Conservation (phyloP, 1,140 invertebrate species). For the Gryllus bimaculatus region DNA sequence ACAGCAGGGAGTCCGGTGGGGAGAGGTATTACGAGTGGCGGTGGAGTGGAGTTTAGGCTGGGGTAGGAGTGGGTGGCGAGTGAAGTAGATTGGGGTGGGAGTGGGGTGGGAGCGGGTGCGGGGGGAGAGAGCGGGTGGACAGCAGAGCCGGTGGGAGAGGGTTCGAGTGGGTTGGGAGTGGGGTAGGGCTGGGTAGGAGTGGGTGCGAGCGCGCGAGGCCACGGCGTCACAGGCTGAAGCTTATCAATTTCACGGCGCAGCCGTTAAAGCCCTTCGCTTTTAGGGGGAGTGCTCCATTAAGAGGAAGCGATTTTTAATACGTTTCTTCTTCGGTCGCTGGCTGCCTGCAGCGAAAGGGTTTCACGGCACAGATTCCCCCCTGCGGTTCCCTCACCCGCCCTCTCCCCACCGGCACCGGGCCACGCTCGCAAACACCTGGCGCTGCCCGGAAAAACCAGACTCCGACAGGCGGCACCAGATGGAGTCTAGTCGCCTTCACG, state of each 20-base stretch:
- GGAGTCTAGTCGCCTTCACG: too few species aligned
- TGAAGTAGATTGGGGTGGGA: too few species aligned
- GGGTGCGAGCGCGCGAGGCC: too few species aligned
- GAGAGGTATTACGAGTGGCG: neutral
- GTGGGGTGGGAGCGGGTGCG: too few species aligned
- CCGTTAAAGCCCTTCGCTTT: neutral
- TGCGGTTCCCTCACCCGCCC: neutral
- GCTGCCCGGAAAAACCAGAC: neutral
- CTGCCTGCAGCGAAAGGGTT: too few species aligned
- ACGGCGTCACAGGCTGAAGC: neutral
- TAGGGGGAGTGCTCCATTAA: neutral
- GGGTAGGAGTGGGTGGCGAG: neutral
- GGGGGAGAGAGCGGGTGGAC: too few species aligned
- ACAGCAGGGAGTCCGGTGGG: too few species aligned
- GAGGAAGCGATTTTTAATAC: neutral
- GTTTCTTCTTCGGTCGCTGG: neutral
- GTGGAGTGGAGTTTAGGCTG: neutral
- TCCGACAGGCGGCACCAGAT: neutral
- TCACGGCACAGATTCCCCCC: neutral
- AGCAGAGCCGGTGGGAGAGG: too few species aligned
- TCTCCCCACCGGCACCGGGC: too few species aligned
- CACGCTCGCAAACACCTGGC: neutral
- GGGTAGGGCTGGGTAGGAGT: too few species aligned
- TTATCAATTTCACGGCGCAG: neutral
- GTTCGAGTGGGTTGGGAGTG: too few species aligned